Percentiles rank a stretch among this genome's conserved stretches.
These are phyloP conservation scores for Psix sp. DNA, from an alignment of 1,140 invertebrate species.

Conservation along the genomic window DNA sequence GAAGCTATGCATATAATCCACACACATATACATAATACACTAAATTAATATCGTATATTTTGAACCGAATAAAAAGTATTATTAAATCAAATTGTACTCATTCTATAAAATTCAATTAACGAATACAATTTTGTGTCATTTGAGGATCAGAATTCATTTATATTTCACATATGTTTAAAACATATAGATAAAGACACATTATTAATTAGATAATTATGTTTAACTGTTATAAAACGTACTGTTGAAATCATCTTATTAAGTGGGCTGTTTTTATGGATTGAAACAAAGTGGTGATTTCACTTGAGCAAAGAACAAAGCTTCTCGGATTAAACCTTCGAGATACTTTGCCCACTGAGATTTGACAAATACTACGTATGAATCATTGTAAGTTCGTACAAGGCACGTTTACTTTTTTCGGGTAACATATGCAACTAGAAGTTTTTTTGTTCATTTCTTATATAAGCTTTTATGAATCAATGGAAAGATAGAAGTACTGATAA, in stretches of 20 bases:
- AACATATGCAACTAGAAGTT: slow-evolving; percentile 38
- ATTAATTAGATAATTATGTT: slow-evolving; percentile 33
- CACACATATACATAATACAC: too few species aligned
- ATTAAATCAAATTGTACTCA: too few species aligned
- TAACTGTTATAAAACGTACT: slow-evolving; percentile 35
- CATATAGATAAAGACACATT: background rate
- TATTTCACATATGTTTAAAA: background rate
- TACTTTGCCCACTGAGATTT: slow-evolving; percentile 46
- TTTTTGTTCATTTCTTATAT: slow-evolving; percentile 21
- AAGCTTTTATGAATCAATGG: background rate
- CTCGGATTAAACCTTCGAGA: slow-evolving; percentile 53
- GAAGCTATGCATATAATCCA: too few species aligned
- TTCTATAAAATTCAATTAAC: too few species aligned
- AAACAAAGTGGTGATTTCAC: slow-evolving; percentile 61
- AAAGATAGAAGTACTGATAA: slow-evolving; percentile 1
- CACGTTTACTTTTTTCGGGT: slow-evolving; percentile 42
- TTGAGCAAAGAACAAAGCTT: slow-evolving; percentile 55
- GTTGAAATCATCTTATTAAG: slow-evolving; percentile 57
- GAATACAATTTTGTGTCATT: too few species aligned
- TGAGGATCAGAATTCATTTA: too few species aligned
- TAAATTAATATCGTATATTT: too few species aligned
- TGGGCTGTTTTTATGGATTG: slow-evolving; percentile 58
- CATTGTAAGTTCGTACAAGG: slow-evolving; percentile 46
- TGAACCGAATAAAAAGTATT: too few species aligned
- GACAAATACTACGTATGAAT: slow-evolving; percentile 60